Percentiles rank a stretch among this genome's conserved stretches.
phyloP scores from a whole-genome alignment of 2,888 invertebrate species.

The Heteropelma amictum region DNA sequence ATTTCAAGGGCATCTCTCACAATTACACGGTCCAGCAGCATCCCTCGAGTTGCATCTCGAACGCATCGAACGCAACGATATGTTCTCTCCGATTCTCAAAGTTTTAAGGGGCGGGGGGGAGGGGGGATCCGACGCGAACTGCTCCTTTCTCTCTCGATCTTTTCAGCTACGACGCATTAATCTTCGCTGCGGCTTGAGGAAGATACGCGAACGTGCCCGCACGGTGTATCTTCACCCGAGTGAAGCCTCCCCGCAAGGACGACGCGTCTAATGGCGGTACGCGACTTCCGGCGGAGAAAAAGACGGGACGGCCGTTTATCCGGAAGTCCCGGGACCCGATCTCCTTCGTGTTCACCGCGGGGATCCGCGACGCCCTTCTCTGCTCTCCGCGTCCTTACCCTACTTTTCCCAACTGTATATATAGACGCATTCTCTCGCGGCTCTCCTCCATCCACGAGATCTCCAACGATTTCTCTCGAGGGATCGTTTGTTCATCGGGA shows the following conservation, averaged over 20 bases:
- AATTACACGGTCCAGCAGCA: conserved; percentile 41
- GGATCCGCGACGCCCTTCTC: too few relatives aligned
- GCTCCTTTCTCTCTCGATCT: conserved; percentile 26
- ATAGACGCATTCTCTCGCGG: too few relatives aligned
- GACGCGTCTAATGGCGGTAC: too few relatives aligned
- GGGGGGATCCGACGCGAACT: conserved; percentile 3
- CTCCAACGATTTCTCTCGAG: conserved; percentile 42
- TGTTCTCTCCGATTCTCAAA: conserved; percentile 37
- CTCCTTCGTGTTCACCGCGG: too few relatives aligned
- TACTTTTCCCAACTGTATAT: too few relatives aligned
- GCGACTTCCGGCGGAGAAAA: conserved; percentile 44
- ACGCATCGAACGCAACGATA: conserved; percentile 30
- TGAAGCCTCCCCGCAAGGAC: too few relatives aligned
- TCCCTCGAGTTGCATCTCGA: conserved; percentile 44
- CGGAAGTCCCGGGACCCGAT: conserved; percentile 60
- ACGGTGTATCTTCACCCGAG: conserved; percentile 42
- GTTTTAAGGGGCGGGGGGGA: conserved; percentile 10
- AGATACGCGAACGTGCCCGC: conserved; percentile 43
- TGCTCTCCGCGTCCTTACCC: too few relatives aligned
- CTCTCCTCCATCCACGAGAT: neutral
- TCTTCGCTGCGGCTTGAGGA: conserved; percentile 46
- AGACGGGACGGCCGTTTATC: conserved; percentile 63
- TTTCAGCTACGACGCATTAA: conserved; percentile 51
- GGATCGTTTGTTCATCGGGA: conserved; percentile 63
- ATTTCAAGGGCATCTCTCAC: conserved; percentile 37